A percentile compares a stretch with the other conserved stretches of the same genome.
Conservation (phyloP, 1,140 invertebrate genomes). For the Ceratina australensis region DNA sequence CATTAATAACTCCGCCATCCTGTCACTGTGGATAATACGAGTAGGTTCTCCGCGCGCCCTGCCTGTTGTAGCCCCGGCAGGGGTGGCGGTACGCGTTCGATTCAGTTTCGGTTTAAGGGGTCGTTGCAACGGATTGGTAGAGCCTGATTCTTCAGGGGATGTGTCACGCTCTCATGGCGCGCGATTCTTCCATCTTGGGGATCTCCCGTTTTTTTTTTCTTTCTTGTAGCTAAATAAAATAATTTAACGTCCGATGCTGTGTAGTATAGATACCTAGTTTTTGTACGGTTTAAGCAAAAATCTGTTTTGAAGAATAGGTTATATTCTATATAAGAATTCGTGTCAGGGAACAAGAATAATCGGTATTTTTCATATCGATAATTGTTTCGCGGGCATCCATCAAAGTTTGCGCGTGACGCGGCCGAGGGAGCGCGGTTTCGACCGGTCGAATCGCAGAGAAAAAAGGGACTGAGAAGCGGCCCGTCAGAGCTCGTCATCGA, state of each 20-base stretch:
- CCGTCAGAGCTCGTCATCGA: slow-evolving; percentile 33
- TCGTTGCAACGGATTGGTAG: slow-evolving; percentile 75
- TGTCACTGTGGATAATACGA: slow-evolving; percentile 80
- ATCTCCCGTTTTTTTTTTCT: not conserved
- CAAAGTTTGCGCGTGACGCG: not conserved
- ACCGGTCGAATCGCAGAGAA: not conserved
- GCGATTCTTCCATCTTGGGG: slow-evolving; percentile 71
- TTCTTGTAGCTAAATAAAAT: no score
- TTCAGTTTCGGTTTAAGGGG: slow-evolving; percentile 77
- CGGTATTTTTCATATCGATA: not conserved
- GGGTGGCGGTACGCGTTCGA: slow-evolving; percentile 77
- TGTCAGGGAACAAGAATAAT: no score
- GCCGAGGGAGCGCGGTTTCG: not conserved
- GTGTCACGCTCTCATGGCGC: slow-evolving; percentile 77
- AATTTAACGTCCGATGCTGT: no score
- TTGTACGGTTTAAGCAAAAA: not conserved
- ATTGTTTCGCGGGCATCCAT: not conserved
- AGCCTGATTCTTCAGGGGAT: slow-evolving; percentile 74
- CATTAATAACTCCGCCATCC: slow-evolving; percentile 80
- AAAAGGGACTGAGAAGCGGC: slow-evolving; percentile 8
- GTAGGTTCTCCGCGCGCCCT: slow-evolving; percentile 72
- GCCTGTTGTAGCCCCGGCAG: slow-evolving; percentile 71
- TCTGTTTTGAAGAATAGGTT: not conserved
- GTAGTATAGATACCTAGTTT: no score
- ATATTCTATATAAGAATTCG: no score